Evolutionary conservation across 2,797 vertebrate genomes (phyloP).

Genomic region (Myotis planiceps): DNA sequence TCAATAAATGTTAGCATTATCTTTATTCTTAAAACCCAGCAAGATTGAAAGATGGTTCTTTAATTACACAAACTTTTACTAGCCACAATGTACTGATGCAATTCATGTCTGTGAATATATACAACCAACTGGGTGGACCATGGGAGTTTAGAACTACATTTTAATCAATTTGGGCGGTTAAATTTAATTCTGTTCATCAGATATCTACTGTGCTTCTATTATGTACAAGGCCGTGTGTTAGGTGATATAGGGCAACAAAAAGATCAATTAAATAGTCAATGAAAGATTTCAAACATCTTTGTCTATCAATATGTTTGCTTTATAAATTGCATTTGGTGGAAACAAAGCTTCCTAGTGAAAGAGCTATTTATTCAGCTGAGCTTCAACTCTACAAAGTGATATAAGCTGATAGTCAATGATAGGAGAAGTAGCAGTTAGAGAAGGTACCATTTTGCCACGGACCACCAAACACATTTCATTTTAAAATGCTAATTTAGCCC

Average conservation of each 20-base stretch:
- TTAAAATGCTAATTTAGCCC: background rate
- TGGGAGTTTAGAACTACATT: background rate
- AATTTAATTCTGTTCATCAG: conserved; percentile 14
- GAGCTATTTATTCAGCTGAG: background rate
- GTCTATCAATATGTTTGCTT: background rate
- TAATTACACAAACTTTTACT: conserved; percentile 13
- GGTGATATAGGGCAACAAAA: background rate
- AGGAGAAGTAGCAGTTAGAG: background rate
- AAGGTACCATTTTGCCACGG: background rate
- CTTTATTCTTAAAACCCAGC: conserved; percentile 30
- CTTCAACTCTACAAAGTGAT: background rate
- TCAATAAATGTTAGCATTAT: conserved; percentile 21
- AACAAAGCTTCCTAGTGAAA: conserved; percentile 22
- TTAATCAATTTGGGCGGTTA: background rate
- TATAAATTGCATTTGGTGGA: background rate
- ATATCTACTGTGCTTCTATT: background rate
- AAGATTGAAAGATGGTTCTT: background rate
- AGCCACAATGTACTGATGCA: background rate
- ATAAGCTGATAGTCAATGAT: background rate
- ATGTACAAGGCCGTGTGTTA: background rate
- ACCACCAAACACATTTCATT: conserved; percentile 2
- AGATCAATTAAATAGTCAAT: background rate
- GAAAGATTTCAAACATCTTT: background rate
- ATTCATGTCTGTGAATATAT: background rate
- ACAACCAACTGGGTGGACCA: background rate